Base-by-base conservation (phyloP, 2,797 vertebrate genomes). In the Hybognathus amarus region DNA sequence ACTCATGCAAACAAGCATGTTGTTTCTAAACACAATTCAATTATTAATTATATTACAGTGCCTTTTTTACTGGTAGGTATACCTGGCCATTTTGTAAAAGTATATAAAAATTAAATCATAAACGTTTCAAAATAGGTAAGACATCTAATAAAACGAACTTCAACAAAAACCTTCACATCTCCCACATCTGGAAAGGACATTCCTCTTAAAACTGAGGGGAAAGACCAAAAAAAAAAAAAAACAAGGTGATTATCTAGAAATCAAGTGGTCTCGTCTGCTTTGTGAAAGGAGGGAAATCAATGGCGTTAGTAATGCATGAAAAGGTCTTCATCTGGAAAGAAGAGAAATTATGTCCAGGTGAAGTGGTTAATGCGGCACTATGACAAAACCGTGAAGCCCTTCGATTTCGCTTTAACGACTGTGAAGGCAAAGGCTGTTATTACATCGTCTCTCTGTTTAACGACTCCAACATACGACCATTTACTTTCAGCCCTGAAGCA, bases 401-500 rank as follows among this genome's bases (percentile, higher is more conserved):
- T 81, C 79, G 76, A 63, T 87, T 85, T 84, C 61, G 3, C 52
- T 76, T 76, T 78, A 83, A 83, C n/a, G 75, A 75, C 85, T 79
- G 87, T 77, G 83, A 84, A 86, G 54, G 66, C 83, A 61, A 82
- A 33, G 40, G 70, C 82, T 83, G 69, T 85, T 85, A 85, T 84
- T 82, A 83, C 63, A 69, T 63, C 18, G 79, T 79, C 70, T 59
- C 73, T 74, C 45, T 73, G 76, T 84, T 73, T 85, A 70, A 77
- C 85, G 88, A 91, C 89, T 89, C 42, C 24, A 90, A 92, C 79
- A 77, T 77, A 77, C 33, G 66, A 71, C 64, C 67, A 63, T 67
- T 69, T 85, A 77, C 84, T 73, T 85, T 78, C 42, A 78, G 56
- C 75, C 80, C 74, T 59, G 20, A 77, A 79, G 75, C 82, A 50